Base-by-base conservation (phyloP, 2,888 invertebrate genomes). In the Mythimna pallens region DNA sequence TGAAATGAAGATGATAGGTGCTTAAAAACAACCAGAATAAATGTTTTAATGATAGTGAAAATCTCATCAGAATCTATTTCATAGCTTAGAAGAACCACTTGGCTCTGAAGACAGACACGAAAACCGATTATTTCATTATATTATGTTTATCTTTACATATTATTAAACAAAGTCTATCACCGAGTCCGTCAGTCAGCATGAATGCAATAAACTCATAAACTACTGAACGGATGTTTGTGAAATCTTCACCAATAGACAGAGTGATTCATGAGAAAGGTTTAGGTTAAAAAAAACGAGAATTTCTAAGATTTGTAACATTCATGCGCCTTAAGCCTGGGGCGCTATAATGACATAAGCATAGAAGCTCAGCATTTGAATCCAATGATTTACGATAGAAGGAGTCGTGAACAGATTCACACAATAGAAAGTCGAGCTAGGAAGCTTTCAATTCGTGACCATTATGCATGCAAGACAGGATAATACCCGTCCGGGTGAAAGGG, bases 371-470 rank as follows among this genome's bases (percentile, higher is more conserved):
- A 4, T 34, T 73, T 58, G 67, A 78, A 73, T 58, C 70, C 77
- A 77, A 74, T 82, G 80, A 86, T 86, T 84, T 85, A 82, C 73
- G 76, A 80, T 71, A 76, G 76, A 86, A 84, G 84, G 86, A 88
- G 81, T 88, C 88, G 88, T 88, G 88, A 86, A 78, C 70, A 77
- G 84, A 87, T 86, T 80, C 86, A 86, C 87, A 89, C 87, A 89
- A 89, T 89, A 86, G 91, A 90, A 91, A 91, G 91, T 84, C 76
- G 62, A 70, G 70, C 66, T 72, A 69, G 70, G 82, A 81, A 76
- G 84, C 90, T 90, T 90, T 91, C 90, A 85, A 86, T 83, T 86
- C 87, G 87, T 87, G 87, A 77, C 78, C 80, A 89, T 88, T 89
- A 89, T 87, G 86, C 85, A 88, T 88, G 86, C 84, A 81, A 86